Evolutionary conservation across 2,797 vertebrate genomes (phyloP).

Genomic region (Gadopsis marmoratus): DNA sequence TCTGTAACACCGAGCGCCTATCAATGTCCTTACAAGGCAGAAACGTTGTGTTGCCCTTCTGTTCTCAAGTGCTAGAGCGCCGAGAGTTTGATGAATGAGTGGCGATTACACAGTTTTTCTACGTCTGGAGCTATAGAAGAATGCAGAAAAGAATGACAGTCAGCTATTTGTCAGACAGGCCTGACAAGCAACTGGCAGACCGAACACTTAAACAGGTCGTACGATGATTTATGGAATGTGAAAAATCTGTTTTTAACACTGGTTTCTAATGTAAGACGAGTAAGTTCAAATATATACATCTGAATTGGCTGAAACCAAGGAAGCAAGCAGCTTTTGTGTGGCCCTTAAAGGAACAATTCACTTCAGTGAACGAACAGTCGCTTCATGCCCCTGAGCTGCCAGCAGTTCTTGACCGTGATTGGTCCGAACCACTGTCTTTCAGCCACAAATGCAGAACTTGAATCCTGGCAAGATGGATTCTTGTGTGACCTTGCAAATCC

Average conservation of each 20-base stretch:
- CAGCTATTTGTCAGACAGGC: constrained; percentile 13
- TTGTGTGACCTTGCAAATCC: too few relatives aligned
- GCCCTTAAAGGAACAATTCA: background rate
- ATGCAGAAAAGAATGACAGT: constrained; percentile 14
- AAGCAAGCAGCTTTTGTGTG: background rate
- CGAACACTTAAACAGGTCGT: background rate
- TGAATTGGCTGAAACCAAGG: background rate
- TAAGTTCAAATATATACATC: background rate
- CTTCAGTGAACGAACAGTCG: too few relatives aligned
- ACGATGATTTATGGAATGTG: constrained; percentile 6
- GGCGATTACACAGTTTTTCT: constrained; percentile 41
- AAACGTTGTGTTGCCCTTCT: constrained; percentile 22
- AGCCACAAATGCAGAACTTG: too few relatives aligned
- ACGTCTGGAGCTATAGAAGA: constrained; percentile 1
- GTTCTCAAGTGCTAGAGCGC: constrained; percentile 14
- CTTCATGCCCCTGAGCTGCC: too few relatives aligned
- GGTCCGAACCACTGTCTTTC: too few relatives aligned
- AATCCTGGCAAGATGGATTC: too few relatives aligned
- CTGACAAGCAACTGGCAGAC: constrained; percentile 2
- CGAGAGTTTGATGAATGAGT: constrained; percentile 41
- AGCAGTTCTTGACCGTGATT: too few relatives aligned
- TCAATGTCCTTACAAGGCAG: constrained; percentile 40
- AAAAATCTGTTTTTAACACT: background rate
- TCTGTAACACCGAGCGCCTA: constrained; percentile 20
- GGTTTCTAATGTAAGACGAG: background rate